These are phyloP conservation scores for Elachura formosa DNA, from an alignment of 2,113 vertebrate genomes.

Conservation along the genomic window DNA sequence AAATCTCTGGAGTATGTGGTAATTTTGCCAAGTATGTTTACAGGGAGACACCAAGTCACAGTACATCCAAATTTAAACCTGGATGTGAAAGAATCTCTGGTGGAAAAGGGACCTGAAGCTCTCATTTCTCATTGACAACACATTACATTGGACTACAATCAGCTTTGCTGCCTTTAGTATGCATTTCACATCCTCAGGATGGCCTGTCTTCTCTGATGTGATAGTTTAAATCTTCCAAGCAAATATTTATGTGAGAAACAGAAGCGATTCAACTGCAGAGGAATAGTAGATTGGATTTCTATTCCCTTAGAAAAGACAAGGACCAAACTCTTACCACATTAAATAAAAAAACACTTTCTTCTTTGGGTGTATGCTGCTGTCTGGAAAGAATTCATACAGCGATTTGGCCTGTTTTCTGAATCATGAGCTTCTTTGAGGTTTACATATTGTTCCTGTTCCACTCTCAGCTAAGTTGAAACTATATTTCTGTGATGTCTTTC, in stretches of 20 bases:
- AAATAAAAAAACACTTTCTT: neutral
- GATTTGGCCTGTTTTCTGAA: constrained; percentile 13
- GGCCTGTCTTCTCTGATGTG: neutral
- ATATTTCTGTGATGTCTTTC: constrained; percentile 37
- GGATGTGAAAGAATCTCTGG: neutral
- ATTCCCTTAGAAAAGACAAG: neutral
- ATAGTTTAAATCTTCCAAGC: neutral
- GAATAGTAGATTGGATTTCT: neutral
- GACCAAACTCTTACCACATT: neutral
- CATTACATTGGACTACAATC: neutral
- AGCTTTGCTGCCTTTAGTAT: neutral
- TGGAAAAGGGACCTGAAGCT: neutral
- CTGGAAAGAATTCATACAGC: constrained; percentile 22
- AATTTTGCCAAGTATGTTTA: neutral
- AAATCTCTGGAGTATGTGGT: neutral
- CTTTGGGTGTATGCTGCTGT: neutral
- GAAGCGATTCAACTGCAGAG: neutral
- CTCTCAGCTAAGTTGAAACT: neutral
- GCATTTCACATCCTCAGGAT: neutral
- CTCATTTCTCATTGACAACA: neutral
- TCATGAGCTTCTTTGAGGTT: constrained; percentile 15
- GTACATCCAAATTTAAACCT: neutral
- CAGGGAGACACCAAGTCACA: neutral
- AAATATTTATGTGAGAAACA: constrained; percentile 22
- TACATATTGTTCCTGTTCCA: neutral